These are phyloP conservation scores for Rotaria sp. DNA, from an alignment of 2,888 invertebrate genomes.

Conservation along the genomic window DNA sequence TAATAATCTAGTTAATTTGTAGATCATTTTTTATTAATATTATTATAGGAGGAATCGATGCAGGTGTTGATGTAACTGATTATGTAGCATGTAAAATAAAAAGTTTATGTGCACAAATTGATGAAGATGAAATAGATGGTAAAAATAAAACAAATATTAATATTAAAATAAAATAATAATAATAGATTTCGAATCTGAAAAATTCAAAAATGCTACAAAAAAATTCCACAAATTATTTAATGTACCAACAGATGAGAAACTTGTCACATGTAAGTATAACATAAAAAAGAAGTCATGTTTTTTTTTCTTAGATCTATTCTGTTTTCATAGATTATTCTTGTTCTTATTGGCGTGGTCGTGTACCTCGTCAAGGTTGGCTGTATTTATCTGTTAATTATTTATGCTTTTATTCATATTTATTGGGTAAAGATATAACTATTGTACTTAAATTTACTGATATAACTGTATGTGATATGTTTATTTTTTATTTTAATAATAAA, in stretches of 20 bases:
- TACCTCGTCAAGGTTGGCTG: slow-evolving; percentile 91
- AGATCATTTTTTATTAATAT: slow-evolving; percentile 29
- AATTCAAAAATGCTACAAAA: slow-evolving; percentile 68
- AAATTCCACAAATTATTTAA: slow-evolving; percentile 81
- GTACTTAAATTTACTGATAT: slow-evolving; percentile 84
- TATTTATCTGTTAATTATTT: slow-evolving; percentile 91
- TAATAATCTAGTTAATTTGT: neutral
- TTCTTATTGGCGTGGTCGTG: slow-evolving; percentile 82
- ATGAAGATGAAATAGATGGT: slow-evolving; percentile 39
- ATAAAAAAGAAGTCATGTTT: no score
- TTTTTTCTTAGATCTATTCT: slow-evolving; percentile 9
- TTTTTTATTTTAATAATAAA: neutral
- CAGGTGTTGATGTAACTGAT: slow-evolving; percentile 82
- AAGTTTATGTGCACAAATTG: slow-evolving; percentile 72
- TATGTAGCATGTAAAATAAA: slow-evolving; percentile 92
- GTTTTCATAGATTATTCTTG: slow-evolving; percentile 58
- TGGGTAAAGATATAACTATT: slow-evolving; percentile 79
- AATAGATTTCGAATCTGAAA: slow-evolving; percentile 73
- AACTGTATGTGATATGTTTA: slow-evolving; percentile 57
- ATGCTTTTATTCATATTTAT: slow-evolving; percentile 87
- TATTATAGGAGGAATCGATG: slow-evolving; percentile 67
- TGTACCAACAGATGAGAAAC: slow-evolving; percentile 82
- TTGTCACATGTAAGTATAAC: slow-evolving; percentile 75
- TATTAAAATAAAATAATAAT: slow-evolving; percentile 23
- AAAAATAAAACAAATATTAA: neutral